Evolutionary conservation across 2,113 vertebrate species (phyloP).

Genomic region (Melanostigma gelatinosum): DNA sequence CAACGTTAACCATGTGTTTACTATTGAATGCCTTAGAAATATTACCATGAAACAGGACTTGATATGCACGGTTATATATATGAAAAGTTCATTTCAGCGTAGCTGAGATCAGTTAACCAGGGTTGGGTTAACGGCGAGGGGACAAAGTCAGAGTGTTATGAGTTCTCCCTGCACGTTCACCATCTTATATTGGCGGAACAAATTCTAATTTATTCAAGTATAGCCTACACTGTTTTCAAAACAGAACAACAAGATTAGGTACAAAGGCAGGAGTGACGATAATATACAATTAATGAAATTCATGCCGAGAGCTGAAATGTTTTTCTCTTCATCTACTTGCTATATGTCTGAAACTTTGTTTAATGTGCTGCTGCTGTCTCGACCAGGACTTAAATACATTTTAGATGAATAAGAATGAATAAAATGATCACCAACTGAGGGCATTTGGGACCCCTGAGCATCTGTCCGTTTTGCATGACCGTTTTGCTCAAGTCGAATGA

Average conservation of each 20-base stretch:
- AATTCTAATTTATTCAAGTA: background rate
- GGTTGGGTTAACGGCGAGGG: background rate
- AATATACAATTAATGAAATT: conserved; percentile 6
- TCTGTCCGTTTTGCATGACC: background rate
- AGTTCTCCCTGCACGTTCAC: too few relatives aligned
- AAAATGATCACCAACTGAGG: background rate
- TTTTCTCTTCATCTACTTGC: background rate
- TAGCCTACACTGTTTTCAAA: background rate
- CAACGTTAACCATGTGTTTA: too few relatives aligned
- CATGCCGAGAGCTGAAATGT: background rate
- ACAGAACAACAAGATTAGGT: background rate
- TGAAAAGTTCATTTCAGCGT: background rate
- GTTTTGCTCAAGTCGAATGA: background rate
- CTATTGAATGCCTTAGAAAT: background rate
- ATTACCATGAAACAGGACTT: background rate
- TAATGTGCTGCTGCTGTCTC: background rate
- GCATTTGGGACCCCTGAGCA: background rate
- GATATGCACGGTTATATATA: background rate
- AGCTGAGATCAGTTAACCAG: background rate
- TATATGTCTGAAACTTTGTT: too few relatives aligned
- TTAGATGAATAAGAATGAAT: background rate
- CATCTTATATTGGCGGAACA: background rate
- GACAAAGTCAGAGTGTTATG: background rate
- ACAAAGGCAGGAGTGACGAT: background rate
- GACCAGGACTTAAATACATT: background rate